A percentile compares a stretch with the other conserved stretches of the same genome.
Conservation (phyloP, 1,140 invertebrate species). For the Choristoneura fumiferana region DNA sequence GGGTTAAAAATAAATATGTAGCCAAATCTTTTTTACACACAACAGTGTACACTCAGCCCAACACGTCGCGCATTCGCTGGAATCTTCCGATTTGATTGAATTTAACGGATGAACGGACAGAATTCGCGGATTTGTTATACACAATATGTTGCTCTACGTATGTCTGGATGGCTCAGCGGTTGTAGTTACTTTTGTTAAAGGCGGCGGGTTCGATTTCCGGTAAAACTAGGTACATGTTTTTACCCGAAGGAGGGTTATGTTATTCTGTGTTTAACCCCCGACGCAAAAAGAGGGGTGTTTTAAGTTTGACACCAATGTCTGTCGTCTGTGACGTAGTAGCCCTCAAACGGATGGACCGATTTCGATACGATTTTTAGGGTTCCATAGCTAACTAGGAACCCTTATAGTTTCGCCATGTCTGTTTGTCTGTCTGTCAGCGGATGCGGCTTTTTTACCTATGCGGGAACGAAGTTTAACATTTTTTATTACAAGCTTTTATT, state of each 20-base stretch:
- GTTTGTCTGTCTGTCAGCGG: too few species aligned
- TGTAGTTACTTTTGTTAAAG: background rate
- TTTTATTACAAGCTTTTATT: too few species aligned
- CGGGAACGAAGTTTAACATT: too few species aligned
- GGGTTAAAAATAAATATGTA: too few species aligned
- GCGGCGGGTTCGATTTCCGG: background rate
- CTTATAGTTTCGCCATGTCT: too few species aligned
- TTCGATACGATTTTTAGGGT: too few species aligned
- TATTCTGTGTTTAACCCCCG: too few species aligned
- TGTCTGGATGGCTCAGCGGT: background rate
- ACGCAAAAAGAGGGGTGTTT: too few species aligned
- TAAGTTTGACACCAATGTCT: too few species aligned
- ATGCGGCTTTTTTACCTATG: background rate
- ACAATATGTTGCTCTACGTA: background rate
- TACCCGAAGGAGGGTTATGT: background rate
- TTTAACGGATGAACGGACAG: background rate
- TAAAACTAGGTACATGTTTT: background rate
- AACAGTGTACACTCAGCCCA: background rate
- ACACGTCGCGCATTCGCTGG: background rate
- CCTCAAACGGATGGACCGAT: too few species aligned
- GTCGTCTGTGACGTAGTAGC: too few species aligned
- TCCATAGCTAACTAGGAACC: too few species aligned
- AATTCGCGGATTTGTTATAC: background rate
- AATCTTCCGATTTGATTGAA: conserved; percentile 1
- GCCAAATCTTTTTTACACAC: background rate